Percentiles rank a stretch among this genome's conserved stretches.
Conservation (phyloP, 2,888 invertebrate species). For the Liposcelis brunnea region DNA sequence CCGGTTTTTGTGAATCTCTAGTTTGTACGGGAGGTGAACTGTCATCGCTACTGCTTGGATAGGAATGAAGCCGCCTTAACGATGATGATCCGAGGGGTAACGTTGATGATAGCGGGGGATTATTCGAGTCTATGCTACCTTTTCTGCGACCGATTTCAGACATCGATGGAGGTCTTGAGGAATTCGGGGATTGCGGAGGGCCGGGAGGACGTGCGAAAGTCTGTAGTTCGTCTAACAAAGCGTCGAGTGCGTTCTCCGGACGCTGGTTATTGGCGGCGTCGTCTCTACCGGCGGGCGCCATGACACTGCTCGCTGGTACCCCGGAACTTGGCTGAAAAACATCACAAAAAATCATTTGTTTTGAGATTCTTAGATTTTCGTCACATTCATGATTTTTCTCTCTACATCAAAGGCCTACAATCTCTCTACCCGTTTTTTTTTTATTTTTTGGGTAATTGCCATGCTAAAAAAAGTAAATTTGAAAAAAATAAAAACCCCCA, state of each 20-base stretch:
- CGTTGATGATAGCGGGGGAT: slow-evolving; percentile 22
- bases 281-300: slow-evolving; percentile 40
- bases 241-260: slow-evolving; percentile 94
- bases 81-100: slow-evolving; percentile 21
- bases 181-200: slow-evolving; percentile 14
- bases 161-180: slow-evolving; percentile 28
- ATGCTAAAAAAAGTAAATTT: slow-evolving; percentile 29
- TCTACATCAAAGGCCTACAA: slow-evolving; percentile 22
- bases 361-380: not conserved
- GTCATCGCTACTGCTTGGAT: slow-evolving; percentile 68
- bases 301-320: slow-evolving; percentile 35
- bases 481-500: slow-evolving; percentile 21
- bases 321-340: slow-evolving; percentile 19
- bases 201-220: slow-evolving; percentile 59
- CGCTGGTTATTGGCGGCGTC: slow-evolving; percentile 29
- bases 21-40: slow-evolving; percentile 27
- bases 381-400: too few species aligned
- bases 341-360: slow-evolving; percentile 13
- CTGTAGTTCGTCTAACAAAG: slow-evolving; percentile 84
- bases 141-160: slow-evolving; percentile 34
- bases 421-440: slow-evolving; percentile 28
- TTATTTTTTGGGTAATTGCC: slow-evolving; percentile 26
- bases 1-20: slow-evolving; percentile 17
- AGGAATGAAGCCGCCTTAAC: slow-evolving; percentile 61
- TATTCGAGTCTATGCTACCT: slow-evolving; percentile 35